Percentiles rank a stretch among this genome's conserved stretches.
Evolutionary conservation across 2,113 vertebrate genomes (phyloP).

Genomic region (Xenopus borealis): DNA sequence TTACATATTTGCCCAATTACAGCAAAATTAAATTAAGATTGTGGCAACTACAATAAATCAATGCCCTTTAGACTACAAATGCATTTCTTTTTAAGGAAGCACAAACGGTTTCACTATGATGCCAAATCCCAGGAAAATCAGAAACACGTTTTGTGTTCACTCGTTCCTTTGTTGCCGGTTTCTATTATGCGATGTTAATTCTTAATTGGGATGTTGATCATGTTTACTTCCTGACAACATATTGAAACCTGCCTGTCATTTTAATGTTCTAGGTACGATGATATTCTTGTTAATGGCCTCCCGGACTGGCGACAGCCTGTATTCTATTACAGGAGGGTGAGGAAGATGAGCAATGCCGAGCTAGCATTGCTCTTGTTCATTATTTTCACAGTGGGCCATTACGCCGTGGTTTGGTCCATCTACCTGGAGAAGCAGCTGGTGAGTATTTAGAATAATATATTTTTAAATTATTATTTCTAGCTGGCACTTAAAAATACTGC

Average conservation of each 20-base stretch:
- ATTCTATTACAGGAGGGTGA: constrained; percentile 94
- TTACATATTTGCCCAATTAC: too few species aligned
- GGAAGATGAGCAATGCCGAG: constrained; percentile 96
- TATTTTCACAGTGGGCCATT: constrained; percentile 96
- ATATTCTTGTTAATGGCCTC: constrained; percentile 92
- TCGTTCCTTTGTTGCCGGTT: not conserved
- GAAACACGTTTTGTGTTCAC: not conserved
- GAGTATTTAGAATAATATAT: constrained; percentile 64
- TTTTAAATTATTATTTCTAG: constrained; percentile 37
- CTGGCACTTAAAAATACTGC: constrained; percentile 5
- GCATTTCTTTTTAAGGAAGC: too few species aligned
- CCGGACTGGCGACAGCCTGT: constrained; percentile 97
- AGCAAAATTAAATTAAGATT: too few species aligned
- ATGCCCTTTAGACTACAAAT: too few species aligned
- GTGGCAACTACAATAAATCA: too few species aligned
- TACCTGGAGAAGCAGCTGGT: constrained; percentile 98
- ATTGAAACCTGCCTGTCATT: constrained; percentile 63
- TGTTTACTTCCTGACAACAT: constrained; percentile 52
- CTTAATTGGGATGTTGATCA: constrained; percentile 49
- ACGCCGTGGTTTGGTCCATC: constrained; percentile 95
- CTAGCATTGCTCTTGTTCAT: constrained; percentile 92
- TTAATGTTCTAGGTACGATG: constrained; percentile 80
- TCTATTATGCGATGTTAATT: constrained; percentile 21
- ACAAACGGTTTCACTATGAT: too few species aligned
- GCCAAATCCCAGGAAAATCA: not conserved